Evolutionary conservation across 2,797 vertebrate genomes (phyloP), one percentile per base, ranked within the genome.

Genomic region (Cyclura pinguis): DNA sequence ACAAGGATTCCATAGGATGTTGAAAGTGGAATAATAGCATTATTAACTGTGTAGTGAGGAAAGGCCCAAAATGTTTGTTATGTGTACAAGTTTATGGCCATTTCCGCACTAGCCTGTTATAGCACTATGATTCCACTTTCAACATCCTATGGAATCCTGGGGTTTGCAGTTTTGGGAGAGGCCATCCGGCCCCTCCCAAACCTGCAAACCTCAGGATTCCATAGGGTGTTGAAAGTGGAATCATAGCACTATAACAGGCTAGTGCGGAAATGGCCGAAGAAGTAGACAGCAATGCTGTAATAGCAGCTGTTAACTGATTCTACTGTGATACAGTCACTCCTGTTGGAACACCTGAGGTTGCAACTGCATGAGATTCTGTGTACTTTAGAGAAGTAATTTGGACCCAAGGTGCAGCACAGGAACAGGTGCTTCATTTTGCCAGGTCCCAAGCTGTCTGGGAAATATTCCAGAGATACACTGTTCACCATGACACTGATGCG

Each of bases 381-480:
- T 2, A 18, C 55, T 72, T 35, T 52, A 27, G 50, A 84, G 80
- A 87, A 59, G 87, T 55, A 72, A 72, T 55, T 5, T 57, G 50
- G 80, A 35, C 29, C 38, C 12, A 84, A 29, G 29, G 59, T 50
- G 55, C n/a, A 87, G 50, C 18, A 59, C 42, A 35, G 35, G 4
- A 80, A 87, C n/a, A 22, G 69, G 9, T 78, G 32, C 90, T n/a
- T 52, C 10, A 55, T 32, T 64, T 59, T 83, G 72, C 85, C 82
- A 69, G 59, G 83, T 16, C 35, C 85, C 18, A 62, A 32, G 24
- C 18, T 84, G 35, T 14, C 1, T 1, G 0, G 0, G 47, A 14
- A 7, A 80, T 80, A 55, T 13, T 1, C 52, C 4, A 3, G 2
- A 1, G 52, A 52, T 10, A 52, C 64, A 83, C 85, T 32, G 24